phyloP scores from a whole-genome alignment of 2,113 vertebrate species.

The Cygnus buccinator region DNA sequence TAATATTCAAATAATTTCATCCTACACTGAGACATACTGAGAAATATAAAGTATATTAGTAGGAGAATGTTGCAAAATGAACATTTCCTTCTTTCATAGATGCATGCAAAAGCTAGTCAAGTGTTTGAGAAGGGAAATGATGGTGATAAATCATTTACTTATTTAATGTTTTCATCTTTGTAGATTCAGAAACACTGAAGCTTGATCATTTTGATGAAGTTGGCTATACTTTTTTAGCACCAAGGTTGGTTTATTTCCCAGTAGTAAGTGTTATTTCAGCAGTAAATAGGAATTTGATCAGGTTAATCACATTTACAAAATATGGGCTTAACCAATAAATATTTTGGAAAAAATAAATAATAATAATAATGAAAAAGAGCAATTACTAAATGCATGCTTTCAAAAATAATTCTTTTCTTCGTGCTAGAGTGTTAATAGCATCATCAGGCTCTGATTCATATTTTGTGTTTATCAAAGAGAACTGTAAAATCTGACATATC shows the following conservation, averaged over 20 bases:
- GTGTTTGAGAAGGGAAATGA: not conserved
- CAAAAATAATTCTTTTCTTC: not conserved
- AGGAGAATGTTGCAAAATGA: not conserved
- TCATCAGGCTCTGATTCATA: not conserved
- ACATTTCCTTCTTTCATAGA: not conserved
- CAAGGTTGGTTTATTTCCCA: slow-evolving; percentile 84
- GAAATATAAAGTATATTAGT: not conserved
- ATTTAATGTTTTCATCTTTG: slow-evolving; percentile 56
- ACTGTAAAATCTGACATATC: not conserved
- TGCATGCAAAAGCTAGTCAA: not conserved
- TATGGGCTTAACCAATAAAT: not conserved
- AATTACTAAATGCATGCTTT: not conserved
- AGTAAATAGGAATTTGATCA: not conserved
- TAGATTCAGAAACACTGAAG: slow-evolving; percentile 89
- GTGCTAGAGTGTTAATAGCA: not conserved
- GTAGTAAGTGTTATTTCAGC: not conserved
- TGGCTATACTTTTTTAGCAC: slow-evolving; percentile 92
- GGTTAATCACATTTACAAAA: not conserved
- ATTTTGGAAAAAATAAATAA: not conserved
- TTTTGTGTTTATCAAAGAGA: not conserved
- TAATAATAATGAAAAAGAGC: not conserved
- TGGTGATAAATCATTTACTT: not conserved
- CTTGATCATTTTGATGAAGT: slow-evolving; percentile 87
- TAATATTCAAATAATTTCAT: not conserved
- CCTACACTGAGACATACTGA: not conserved